Base-by-base conservation (phyloP, 2,113 vertebrate species). In the Bubo bubo region DNA sequence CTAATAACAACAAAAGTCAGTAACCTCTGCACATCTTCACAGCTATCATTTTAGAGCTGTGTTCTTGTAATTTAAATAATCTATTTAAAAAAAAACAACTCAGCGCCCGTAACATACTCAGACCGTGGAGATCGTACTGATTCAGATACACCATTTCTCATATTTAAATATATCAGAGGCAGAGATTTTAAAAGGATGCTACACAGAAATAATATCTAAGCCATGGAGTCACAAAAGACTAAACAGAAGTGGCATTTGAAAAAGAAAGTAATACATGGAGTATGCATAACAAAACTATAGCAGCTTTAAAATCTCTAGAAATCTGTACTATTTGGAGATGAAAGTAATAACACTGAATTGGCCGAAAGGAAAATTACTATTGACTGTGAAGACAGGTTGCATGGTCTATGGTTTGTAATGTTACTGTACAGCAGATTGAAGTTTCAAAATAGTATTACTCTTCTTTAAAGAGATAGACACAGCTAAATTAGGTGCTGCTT, bases 381-480 rank as follows among this genome's bases (percentile, higher is more conserved):
- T 97, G 96, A 98, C 97, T 97, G 94, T 79, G 93, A 94, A 97
- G 96, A 97, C 97, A 97, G 97, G 97, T 93, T 97, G 83, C 86
- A 93, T 92, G 95, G 95, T 96, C 97, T 97, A 92, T 95, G 94
- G 96, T 93, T 97, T 97, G 96, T 97, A 98, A 98, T 97, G 97
- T 95, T 95, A 91, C 98, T 97, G 92, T 97, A 98, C 74, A 96
- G 97, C 98, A 98, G 97, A 98, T 97, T 98, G 98, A 98, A 98
- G 96, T 98, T 98, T 98, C 98, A 98, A 98, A 98, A 98, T 97
- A 96, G 95, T 97, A 98, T 98, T 98, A 97, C 95, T 98, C 98
- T 98, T 98, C 96, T 98, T 98, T 98, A 98, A 98, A 98, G 97
- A 98, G 97, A 98, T 90, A 98, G 98, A 98, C 97, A 98, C 93